A percentile compares a stretch with the other conserved stretches of the same genome.
These are phyloP conservation scores for Drosophila leontia DNA, from an alignment of 1,140 invertebrate genomes.

Conservation along the genomic window DNA sequence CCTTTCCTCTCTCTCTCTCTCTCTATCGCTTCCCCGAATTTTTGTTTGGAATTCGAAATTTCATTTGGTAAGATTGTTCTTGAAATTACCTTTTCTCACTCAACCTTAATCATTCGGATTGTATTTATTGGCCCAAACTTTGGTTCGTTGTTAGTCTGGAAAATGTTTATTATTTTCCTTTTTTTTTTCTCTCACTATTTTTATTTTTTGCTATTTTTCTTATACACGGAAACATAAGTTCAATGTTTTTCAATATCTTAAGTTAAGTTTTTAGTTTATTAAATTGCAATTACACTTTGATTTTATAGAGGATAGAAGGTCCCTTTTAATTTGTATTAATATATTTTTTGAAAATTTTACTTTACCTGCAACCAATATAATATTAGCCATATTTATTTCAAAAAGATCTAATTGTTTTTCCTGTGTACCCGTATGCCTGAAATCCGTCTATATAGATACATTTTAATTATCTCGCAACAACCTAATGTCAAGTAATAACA, in stretches of 20 bases:
- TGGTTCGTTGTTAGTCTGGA: constrained; percentile 14
- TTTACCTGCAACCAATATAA: neutral
- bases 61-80: constrained; percentile 56
- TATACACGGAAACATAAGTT: constrained; percentile 25
- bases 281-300: neutral
- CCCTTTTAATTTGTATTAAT: too few relatives aligned
- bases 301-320: neutral
- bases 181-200: neutral
- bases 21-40: constrained; percentile 2
- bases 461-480: constrained; percentile 69
- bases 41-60: constrained; percentile 51
- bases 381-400: constrained; percentile 6
- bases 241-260: neutral
- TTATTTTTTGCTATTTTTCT: constrained; percentile 9
- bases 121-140: constrained; percentile 39
- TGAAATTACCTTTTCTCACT: constrained; percentile 71
- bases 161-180: constrained; percentile 27
- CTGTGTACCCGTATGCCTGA: constrained; percentile 30
- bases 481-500: constrained; percentile 61
- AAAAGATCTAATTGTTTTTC: neutral
- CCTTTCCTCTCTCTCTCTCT: neutral
- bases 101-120: constrained; percentile 58
- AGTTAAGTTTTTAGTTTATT: neutral
- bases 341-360: neutral
- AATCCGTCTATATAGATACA: constrained; percentile 61